Conservation (phyloP, 2,888 invertebrate genomes). For the Eilema griseolum region DNA sequence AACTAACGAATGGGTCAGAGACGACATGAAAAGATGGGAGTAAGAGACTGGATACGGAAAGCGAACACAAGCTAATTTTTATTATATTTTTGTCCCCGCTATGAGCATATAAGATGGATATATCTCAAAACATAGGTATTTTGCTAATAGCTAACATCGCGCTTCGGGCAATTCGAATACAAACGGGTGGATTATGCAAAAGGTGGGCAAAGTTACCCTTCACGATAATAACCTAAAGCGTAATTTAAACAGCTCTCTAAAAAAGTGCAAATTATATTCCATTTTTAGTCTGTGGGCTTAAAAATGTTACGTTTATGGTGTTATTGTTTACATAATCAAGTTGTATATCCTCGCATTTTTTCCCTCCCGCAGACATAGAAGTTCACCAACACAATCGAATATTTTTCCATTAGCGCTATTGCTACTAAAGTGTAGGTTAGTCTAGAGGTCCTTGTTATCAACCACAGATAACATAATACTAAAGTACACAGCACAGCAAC, state of each 20-base stretch:
- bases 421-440: no score
- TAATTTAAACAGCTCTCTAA: conserved; percentile 21
- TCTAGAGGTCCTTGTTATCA: no score
- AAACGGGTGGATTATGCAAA: conserved; percentile 43
- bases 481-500: not conserved
- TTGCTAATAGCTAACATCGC: not conserved
- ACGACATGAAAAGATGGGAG: no score
- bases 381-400: not conserved
- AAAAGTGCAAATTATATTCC: conserved; percentile 12
- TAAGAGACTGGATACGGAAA: no score
- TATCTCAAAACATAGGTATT: not conserved
- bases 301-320: not conserved
- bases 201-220: conserved; percentile 26
- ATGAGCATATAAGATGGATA: not conserved
- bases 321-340: not conserved
- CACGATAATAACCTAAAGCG: conserved; percentile 18
- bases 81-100: not conserved
- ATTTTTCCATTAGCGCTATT: not conserved
- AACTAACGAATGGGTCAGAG: no score
- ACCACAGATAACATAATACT: no score
- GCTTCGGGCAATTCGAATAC: conserved; percentile 30
- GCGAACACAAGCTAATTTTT: no score
- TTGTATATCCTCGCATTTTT: no score
- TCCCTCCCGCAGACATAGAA: no score
- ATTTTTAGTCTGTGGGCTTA: not conserved